Conservation (phyloP, 2,888 invertebrate genomes). For the Theretra japonica region DNA sequence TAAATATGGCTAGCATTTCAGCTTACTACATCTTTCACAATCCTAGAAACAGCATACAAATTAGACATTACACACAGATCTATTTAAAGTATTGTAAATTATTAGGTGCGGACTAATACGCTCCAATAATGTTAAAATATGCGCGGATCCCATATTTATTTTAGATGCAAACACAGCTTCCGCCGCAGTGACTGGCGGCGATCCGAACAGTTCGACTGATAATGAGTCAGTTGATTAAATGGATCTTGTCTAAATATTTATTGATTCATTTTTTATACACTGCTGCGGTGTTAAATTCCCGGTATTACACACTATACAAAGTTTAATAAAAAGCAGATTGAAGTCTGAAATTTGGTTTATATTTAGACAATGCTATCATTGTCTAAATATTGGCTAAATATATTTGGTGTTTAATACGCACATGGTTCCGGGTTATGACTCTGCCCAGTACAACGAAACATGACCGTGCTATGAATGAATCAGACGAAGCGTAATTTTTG, state of each 20-base stretch:
- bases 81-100: background rate
- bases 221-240: conserved; percentile 32
- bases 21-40: no score
- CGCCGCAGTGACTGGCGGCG: conserved; percentile 15
- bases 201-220: conserved; percentile 14
- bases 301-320: conserved; percentile 3
- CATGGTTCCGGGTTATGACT: background rate
- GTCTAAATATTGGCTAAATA: background rate
- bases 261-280: conserved; percentile 27
- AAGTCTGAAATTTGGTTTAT: conserved; percentile 7
- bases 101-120: background rate
- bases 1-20: no score
- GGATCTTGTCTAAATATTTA: conserved; percentile 32
- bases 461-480: no score
- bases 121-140: background rate
- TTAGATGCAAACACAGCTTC: conserved; percentile 28
- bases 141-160: background rate
- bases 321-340: conserved; percentile 22
- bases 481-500: no score
- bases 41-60: no score
- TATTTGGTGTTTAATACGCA: background rate
- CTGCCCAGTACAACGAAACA: no score
- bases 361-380: background rate
- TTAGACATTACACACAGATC: no score
- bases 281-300: conserved; percentile 14